Base-by-base conservation (phyloP, 2,113 vertebrate genomes). In the Poecilia latipinna region DNA sequence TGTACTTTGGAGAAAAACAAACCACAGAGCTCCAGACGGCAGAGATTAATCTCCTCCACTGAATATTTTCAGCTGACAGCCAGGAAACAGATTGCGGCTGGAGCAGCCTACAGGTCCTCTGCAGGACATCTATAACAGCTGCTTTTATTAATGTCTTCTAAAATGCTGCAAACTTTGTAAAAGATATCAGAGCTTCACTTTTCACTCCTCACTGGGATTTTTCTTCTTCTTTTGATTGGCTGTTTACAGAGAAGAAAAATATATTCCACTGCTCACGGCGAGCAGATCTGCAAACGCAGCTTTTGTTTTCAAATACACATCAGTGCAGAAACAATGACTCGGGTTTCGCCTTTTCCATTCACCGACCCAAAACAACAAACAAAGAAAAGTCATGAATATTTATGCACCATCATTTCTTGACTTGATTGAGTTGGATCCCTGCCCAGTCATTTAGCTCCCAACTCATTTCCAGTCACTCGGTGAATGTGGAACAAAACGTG, bases 11-110 rank as follows among this genome's bases (percentile, higher is more conserved):
- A 48, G 1, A n/a, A 74, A 79, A 57, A 61, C 51, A 79, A 72
- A 83, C 32, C 69, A 71, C 65, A 39, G 1, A 75, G 35, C 65
- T 78, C 10, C 65, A 80, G 80, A 90, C 85, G 85, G 75, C 39
- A 70, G 75, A 89, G 89, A 91, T 93, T 88, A 87, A 93, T 93
- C 72, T 82, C 44, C 71, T 85, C 78, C 67, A 78, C 92, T 88
- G 86, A 83, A 89, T 81, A 86, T 89, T 92, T 90, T 61, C 63
- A 77, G 72, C 72, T 88, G 90, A 91, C 89, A 92, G 78, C 12
- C 15, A 72, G 72, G 81, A 89, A 88, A 92, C 89, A 84, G 90
- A 92, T 91, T 71, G 88, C 63, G 87, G 7, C 24, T 57, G 24
- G 8, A 57, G 24, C 24, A 8, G 83, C 82, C 88, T 81, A 88